Evolutionary conservation across 2,888 invertebrate genomes (phyloP), one percentile per base, ranked within the genome.

Genomic region (Eilema depressum): DNA sequence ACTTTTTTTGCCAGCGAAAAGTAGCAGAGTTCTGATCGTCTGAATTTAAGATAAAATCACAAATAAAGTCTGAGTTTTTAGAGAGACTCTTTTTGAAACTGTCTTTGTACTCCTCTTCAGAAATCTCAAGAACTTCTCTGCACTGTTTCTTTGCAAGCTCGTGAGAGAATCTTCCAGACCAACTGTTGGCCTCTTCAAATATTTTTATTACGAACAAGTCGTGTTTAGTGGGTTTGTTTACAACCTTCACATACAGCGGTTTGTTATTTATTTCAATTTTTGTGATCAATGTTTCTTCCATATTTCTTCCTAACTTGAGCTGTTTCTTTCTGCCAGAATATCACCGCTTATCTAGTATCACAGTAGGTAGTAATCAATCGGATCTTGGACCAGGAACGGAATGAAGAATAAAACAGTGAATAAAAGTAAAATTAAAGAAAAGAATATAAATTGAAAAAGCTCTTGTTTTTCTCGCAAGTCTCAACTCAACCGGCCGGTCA

Each of bases 1-100:
- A 89, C 68, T 73, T 84, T 72, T 86, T 93, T 71, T 89, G 91
- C 93, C 93, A 94, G 65, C 71, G 82, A 73, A 94, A 93, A 23
- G 69, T 83, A 0, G 88, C 88, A 3, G 74, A 61, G 23, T 78
- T 79, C 0, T 30, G 68, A 65, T 86, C 81, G 28, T 79, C 81
- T 41, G 66, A 25, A 11, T 60, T 47, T 12, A 69, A 8, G 0
- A 41, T 73, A 66, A 92, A 86, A 28, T 89, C 86, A 62, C 86
- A 88, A 8, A 74, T 64, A 79, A 80, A 91, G 23, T 82, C 75
- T 8, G 76, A 63, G 33, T 74, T 72, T 41, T 70, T 66, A 14
- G 62, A 61, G 1, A 94, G 74, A 4, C 83, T 85, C 47, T 75
- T 76, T 65, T 80, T 85, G 2, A 90, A 83, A 74, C 89, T 88